These are phyloP conservation scores for Acromyrmex heyeri DNA, from an alignment of 1,140 invertebrate genomes.

Conservation along the genomic window DNA sequence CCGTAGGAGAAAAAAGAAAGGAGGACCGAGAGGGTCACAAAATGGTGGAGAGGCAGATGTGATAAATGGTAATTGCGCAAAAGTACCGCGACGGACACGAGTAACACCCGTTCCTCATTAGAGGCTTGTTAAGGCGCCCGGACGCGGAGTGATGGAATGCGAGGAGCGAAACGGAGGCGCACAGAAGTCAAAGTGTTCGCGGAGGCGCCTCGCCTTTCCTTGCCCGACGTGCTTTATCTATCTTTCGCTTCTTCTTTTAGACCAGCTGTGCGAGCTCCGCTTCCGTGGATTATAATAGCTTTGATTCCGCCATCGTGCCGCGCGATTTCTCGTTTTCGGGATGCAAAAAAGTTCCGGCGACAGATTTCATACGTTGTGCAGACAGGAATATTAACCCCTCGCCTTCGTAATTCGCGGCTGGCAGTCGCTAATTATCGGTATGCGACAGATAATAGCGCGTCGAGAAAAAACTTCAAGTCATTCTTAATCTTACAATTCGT, in stretches of 20 bases:
- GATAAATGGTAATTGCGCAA: conserved; percentile 84
- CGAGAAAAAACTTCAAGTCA: not conserved
- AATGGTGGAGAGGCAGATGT: conserved; percentile 72
- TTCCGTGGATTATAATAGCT: conserved; percentile 57
- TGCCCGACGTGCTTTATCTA: conserved; percentile 56
- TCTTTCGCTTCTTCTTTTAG: conserved; percentile 59
- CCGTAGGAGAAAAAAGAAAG: not conserved
- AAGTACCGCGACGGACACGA: conserved; percentile 79
- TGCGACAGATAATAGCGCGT: conserved; percentile 6
- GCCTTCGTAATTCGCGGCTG: conserved; percentile 27
- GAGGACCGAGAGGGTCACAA: not conserved
- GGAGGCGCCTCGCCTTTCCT: conserved; percentile 71
- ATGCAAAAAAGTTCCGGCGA: conserved; percentile 34
- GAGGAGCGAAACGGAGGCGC: conserved; percentile 58
- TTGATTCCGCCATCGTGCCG: conserved; percentile 41
- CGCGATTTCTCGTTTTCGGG: not conserved
- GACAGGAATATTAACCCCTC: conserved; percentile 48
- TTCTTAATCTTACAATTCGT: conserved; percentile 5
- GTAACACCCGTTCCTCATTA: conserved; percentile 85
- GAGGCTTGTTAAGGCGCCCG: conserved; percentile 82
- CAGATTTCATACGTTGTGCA: conserved; percentile 43
- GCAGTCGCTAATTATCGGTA: conserved; percentile 11
- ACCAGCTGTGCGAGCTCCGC: conserved; percentile 33
- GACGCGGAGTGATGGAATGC: conserved; percentile 80
- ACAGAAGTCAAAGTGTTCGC: conserved; percentile 76